These are phyloP conservation scores for Rotaria socialis DNA, from an alignment of 2,888 invertebrate genomes.

Conservation along the genomic window DNA sequence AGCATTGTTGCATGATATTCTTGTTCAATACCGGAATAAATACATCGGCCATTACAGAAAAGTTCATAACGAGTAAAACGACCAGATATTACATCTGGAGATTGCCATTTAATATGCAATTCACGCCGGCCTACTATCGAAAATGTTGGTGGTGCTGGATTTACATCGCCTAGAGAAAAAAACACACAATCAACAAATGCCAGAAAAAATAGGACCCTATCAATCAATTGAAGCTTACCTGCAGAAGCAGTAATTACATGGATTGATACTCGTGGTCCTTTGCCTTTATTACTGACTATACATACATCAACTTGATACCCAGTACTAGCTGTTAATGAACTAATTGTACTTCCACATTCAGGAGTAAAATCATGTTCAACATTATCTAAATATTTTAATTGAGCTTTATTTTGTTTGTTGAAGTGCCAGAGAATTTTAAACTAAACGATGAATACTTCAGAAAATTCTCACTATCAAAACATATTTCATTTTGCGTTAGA, in stretches of 20 bases:
- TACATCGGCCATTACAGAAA: slow-evolving; percentile 52
- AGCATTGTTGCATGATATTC: slow-evolving; percentile 53
- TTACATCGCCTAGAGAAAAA: slow-evolving; percentile 54
- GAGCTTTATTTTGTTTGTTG: background rate
- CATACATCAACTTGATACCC: slow-evolving; percentile 54
- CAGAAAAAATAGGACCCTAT: too few relatives aligned
- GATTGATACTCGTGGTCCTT: slow-evolving; percentile 52
- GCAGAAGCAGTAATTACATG: slow-evolving; percentile 53
- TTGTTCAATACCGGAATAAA: slow-evolving; percentile 57
- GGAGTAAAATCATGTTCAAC: slow-evolving; percentile 52
- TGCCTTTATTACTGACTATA: slow-evolving; percentile 55
- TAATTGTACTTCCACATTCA: slow-evolving; percentile 50
- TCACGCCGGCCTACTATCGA: slow-evolving; percentile 57
- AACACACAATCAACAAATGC: too few relatives aligned
- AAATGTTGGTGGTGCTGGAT: slow-evolving; percentile 56
- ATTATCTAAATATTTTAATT: slow-evolving; percentile 50
- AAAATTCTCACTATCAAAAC: too few relatives aligned
- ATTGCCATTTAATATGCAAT: slow-evolving; percentile 56
- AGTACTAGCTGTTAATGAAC: slow-evolving; percentile 54
- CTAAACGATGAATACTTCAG: too few relatives aligned
- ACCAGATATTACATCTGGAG: slow-evolving; percentile 57
- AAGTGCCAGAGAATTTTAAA: too few relatives aligned
- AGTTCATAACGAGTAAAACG: slow-evolving; percentile 56
- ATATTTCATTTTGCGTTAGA: too few relatives aligned
- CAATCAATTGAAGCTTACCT: too few relatives aligned